Base-by-base conservation (phyloP, 2,797 vertebrate genomes). In the Danio tinwini region DNA sequence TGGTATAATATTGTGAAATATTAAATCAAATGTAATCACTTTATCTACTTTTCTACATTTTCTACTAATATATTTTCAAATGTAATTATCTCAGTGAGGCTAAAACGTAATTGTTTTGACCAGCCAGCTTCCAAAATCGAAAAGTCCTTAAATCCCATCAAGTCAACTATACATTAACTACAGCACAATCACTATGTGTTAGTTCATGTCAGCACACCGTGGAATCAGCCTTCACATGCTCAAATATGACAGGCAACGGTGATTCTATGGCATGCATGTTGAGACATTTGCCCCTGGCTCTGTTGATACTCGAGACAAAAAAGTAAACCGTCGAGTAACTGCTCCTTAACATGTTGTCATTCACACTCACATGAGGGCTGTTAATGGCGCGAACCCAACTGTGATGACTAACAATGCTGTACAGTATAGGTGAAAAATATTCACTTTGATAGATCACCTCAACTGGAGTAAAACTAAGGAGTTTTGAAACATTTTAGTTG, bases 271-370 rank as follows among this genome's bases (percentile, higher is more conserved):
- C 82, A 86, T 87, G 84, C 59, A 37, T 79, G 78, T 77, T 76
- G 70, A 82, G 78, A 82, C 62, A n/a, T 80, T 62, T 70, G 75
- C 81, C 80, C 58, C 76, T 47, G 70, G 81, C 77, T 86, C 75
- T 87, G 81, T 88, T 88, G 83, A 86, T 67, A 83, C 52, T 82
- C 39, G 29, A 83, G 80, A 88, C 85, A 86, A 81, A 76, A 29
- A 67, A 81, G 71, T 74, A 82, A 85, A 87, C 85, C 71, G 84
- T 82, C 55, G 5, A 63, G 58, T 81, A 81, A 82, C 74, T 81
- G 69, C 74, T 45, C 40, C 62, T 79, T 68, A 78, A 80, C 14
- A 71, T 47, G 21, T 77, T 71, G 44, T 71, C 63, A 74, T 52
- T 76, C 55, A 82, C n/a, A 56, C 12, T 79, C 49, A 19, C 13